A percentile compares a stretch with the other conserved stretches of the same genome.
Evolutionary conservation across 2,797 vertebrate genomes (phyloP).

Genomic region (Sebastes minor): DNA sequence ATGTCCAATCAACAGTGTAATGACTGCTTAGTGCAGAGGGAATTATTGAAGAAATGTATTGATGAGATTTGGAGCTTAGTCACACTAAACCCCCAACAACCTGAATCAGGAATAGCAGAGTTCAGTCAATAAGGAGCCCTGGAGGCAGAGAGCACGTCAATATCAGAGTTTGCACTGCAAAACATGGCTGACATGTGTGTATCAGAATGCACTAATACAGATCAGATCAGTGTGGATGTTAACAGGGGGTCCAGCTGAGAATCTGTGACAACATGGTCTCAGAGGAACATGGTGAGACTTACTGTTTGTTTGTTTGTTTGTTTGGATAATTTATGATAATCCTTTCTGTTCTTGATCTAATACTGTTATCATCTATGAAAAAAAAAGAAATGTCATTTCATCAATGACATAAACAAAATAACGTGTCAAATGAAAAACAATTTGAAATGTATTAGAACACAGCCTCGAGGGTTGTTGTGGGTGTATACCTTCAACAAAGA

Average conservation of each 20-base stretch:
- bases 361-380: background rate
- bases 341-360: background rate
- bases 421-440: background rate
- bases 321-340: background rate
- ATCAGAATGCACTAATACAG: background rate
- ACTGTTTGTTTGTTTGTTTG: background rate
- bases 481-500: background rate
- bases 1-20: constrained; percentile 18
- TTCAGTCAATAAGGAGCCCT: constrained; percentile 30
- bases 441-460: background rate
- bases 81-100: constrained; percentile 16
- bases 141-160: constrained; percentile 35
- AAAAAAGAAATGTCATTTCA: background rate
- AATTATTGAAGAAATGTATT: constrained; percentile 10
- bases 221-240: constrained; percentile 10
- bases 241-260: background rate
- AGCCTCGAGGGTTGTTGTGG: background rate
- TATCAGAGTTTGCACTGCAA: constrained; percentile 37
- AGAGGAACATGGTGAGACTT: background rate
- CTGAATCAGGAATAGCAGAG: constrained; percentile 21
- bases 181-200: constrained; percentile 2
- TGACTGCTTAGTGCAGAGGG: constrained; percentile 3
- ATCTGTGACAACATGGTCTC: background rate
- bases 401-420: background rate
- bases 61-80: constrained; percentile 16